A percentile compares a stretch with the other conserved stretches of the same genome.
Evolutionary conservation across 1,140 invertebrate genomes (phyloP).

Genomic region (Danaus plexippus): DNA sequence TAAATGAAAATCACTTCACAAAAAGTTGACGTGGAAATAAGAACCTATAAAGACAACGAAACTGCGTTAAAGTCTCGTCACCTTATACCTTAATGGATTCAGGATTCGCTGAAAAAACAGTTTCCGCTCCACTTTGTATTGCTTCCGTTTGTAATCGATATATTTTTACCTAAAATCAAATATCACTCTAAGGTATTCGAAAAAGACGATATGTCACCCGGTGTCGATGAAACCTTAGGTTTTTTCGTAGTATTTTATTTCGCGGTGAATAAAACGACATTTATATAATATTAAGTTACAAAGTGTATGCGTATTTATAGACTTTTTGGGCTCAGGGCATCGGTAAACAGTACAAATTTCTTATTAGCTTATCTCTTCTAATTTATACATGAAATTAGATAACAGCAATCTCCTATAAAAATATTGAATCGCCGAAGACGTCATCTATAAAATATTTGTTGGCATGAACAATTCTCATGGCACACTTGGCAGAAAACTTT

Average conservation of each 20-base stretch:
- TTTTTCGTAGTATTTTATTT: constrained; percentile 16
- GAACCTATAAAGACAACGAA: neutral
- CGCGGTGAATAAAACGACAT: neutral
- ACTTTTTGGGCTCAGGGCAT: too few species aligned
- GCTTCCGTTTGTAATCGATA: constrained; percentile 22
- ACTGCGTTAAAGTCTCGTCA: constrained; percentile 9
- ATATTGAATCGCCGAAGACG: too few species aligned
- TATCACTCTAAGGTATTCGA: constrained; percentile 17
- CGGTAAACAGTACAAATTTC: too few species aligned
- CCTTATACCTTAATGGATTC: constrained; percentile 18
- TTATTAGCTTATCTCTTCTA: too few species aligned
- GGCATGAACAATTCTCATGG: too few species aligned
- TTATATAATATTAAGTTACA: too few species aligned
- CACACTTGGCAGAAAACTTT: too few species aligned
- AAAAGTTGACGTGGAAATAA: neutral
- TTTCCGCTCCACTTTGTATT: constrained; percentile 17
- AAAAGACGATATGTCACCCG: constrained; percentile 18
- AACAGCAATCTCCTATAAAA: too few species aligned
- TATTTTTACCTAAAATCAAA: constrained; percentile 23
- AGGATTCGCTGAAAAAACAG: constrained; percentile 11
- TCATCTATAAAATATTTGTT: too few species aligned
- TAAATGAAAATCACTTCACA: constrained; percentile 2
- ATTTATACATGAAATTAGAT: too few species aligned
- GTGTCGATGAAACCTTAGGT: constrained; percentile 17
- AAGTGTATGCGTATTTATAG: too few species aligned